phyloP scores from a whole-genome alignment of 2,113 vertebrate genomes.

The Paraplagusia blochii region DNA sequence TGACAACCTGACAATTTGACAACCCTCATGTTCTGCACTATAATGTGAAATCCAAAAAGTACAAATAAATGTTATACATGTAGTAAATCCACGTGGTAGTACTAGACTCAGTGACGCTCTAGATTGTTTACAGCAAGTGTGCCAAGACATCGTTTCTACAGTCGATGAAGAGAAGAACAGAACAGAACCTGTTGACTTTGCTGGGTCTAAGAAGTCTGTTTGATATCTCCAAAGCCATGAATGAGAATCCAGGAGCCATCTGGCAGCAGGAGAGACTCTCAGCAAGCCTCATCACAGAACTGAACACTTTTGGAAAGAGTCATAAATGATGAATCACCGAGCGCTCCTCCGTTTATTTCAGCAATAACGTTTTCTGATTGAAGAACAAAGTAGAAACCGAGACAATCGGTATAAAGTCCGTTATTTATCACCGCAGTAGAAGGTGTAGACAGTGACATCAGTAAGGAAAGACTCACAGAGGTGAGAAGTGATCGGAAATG shows the following conservation, averaged over 20 bases:
- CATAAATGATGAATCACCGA: constrained; percentile 2
- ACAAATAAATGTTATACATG: too few relatives aligned
- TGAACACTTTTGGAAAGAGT: background rate
- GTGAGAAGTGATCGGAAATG: constrained; percentile 18
- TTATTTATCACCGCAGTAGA: constrained; percentile 2
- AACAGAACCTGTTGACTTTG: background rate
- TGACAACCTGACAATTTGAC: too few relatives aligned
- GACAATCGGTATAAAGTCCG: background rate
- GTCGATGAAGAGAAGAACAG: background rate
- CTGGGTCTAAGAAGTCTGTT: background rate
- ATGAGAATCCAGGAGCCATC: background rate
- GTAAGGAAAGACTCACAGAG: constrained; percentile 51
- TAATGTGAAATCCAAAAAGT: too few relatives aligned
- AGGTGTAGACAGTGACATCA: constrained; percentile 34
- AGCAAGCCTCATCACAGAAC: constrained; percentile 14
- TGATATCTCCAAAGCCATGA: background rate
- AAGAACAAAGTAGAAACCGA: background rate
- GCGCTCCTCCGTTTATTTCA: constrained; percentile 7
- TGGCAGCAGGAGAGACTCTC: background rate
- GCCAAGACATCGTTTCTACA: background rate
- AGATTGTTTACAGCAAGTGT: background rate
- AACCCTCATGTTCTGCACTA: too few relatives aligned
- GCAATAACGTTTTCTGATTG: constrained; percentile 8
- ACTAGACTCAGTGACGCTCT: too few relatives aligned
- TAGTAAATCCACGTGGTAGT: too few relatives aligned